phyloP scores from a whole-genome alignment of 2,797 vertebrate genomes.

The Sorex maritimensis region DNA sequence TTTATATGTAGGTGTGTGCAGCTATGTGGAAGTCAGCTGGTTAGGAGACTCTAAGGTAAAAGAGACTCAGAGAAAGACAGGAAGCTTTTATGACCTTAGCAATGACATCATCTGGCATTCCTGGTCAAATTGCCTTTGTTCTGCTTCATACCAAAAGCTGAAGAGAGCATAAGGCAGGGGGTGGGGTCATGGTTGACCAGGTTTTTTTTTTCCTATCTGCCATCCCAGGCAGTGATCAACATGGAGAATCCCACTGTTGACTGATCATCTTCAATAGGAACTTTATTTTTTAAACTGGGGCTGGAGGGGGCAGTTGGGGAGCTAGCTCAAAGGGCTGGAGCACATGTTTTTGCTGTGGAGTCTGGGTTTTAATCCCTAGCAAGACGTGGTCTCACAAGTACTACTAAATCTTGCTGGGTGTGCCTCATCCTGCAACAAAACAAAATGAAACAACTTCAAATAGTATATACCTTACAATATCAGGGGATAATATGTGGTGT shows the following conservation, averaged over 20 bases:
- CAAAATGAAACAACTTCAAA: no score
- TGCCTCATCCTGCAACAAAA: no score
- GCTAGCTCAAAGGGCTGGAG: no score
- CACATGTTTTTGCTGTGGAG: no score
- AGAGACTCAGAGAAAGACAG: background rate
- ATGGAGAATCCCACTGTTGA: constrained; percentile 9
- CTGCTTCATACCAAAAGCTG: background rate
- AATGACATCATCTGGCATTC: constrained; percentile 63
- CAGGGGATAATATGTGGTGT: no score
- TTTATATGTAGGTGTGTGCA: constrained; percentile 61
- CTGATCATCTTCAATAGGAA: background rate
- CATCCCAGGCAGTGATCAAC: background rate
- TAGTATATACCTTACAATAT: no score
- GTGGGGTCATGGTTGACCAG: background rate
- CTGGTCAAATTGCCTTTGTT: background rate
- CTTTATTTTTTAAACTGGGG: background rate
- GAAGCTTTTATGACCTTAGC: constrained; percentile 74
- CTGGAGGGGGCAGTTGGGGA: no score
- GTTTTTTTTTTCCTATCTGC: constrained; percentile 3
- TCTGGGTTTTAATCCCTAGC: no score
- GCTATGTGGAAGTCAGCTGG: background rate
- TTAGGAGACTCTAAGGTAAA: background rate
- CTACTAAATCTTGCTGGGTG: no score
- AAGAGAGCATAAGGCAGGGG: background rate
- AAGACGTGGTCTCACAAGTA: no score